phyloP scores from a whole-genome alignment of 2,113 vertebrate species.

The Charadrius vociferus region DNA sequence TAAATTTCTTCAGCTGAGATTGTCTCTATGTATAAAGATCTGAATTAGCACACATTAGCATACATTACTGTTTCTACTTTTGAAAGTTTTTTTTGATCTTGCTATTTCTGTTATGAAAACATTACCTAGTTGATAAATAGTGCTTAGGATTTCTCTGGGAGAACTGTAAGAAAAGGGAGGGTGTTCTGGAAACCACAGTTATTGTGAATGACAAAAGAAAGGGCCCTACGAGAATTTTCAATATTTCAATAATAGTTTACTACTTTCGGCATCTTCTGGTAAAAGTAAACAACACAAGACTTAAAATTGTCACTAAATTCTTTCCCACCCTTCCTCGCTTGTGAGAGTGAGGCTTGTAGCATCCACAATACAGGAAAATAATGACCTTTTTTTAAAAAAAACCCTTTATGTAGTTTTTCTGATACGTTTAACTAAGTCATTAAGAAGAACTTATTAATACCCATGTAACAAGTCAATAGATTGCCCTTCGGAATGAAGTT shows the following conservation, averaged over 20 bases:
- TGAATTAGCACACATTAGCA: slow-evolving; percentile 6
- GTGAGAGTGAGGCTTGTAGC: background rate
- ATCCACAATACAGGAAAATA: background rate
- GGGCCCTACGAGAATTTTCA: background rate
- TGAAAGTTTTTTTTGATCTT: background rate
- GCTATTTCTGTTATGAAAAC: background rate
- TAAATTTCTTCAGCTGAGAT: background rate
- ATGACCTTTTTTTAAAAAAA: background rate
- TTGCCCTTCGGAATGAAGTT: background rate
- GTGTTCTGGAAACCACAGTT: background rate
- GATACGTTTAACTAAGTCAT: background rate
- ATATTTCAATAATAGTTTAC: background rate
- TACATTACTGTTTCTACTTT: background rate
- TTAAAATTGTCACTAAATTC: background rate
- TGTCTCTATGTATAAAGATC: background rate
- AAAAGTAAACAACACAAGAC: background rate
- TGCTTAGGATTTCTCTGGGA: background rate
- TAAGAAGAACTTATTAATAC: background rate
- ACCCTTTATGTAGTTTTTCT: background rate
- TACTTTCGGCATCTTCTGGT: background rate
- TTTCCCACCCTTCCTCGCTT: background rate
- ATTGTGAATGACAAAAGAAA: background rate
- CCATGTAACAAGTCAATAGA: background rate
- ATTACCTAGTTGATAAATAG: background rate
- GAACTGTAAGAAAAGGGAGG: background rate